Base-by-base conservation (phyloP, 2,113 vertebrate species). In the Colius striatus region DNA sequence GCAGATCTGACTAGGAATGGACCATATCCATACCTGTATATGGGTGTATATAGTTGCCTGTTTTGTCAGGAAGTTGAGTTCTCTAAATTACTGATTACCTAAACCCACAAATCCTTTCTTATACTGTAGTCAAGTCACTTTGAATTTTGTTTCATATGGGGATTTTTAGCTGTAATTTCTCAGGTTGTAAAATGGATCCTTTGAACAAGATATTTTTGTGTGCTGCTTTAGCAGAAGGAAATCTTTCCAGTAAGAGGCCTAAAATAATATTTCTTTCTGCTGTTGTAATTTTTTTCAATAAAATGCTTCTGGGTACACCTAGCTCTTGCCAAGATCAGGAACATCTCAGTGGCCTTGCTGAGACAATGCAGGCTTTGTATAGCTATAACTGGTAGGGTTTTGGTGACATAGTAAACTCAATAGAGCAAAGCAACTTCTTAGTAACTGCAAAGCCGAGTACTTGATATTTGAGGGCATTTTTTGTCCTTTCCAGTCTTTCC, bases 281-380 rank as follows among this genome's bases (percentile, higher is more conserved):
- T 96, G 30, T 72, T 91, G 47, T 95, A 81, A 73, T 87, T 94
- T 93, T 63, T 89, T 79, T 86, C 97, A 98, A 84, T 93, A 96
- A 95, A 95, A 94, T 79, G 93, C 94, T 97, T 97, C 93, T 97
- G 38, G 89, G 96, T 96, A 97, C 91, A 97, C 96, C 92, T 95
- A 97, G 96, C 91, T 96, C 96, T 95, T 97, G 97, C 97, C 97
- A 97, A 98, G 96, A 96, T 97, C 93, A 97, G 96, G 77, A 94
- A 94, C 97, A 97, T 98, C 97, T 97, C 92, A 75, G 96, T 86
- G 88, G 96, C 91, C 78, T 96, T 97, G 96, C 98, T 94, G 92
- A 97, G 94, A 99, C 98, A 99, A 99, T 98, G 98, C 98, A 86
- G 94, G 95, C 97, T 98, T 99, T 99, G 98, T 98, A 66, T 84